A percentile compares a stretch with the other conserved stretches of the same genome.
phyloP scores from a whole-genome alignment of 1,140 invertebrate species.

The Apis dorsata region DNA sequence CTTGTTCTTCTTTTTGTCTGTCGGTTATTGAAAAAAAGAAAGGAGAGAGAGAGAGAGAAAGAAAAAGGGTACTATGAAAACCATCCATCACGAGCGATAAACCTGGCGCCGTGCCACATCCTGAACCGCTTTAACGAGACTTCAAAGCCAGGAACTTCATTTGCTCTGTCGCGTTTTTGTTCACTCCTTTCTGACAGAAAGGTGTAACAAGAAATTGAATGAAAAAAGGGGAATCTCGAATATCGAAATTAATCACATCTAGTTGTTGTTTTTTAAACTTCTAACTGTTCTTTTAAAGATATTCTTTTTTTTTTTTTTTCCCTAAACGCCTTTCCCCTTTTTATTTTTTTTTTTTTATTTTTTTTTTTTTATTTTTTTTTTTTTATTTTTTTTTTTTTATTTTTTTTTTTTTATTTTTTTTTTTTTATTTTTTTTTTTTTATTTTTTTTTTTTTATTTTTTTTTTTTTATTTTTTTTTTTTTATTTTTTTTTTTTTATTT shows the following conservation, averaged over 20 bases:
- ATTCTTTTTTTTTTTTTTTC: too few relatives aligned
- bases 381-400: too few relatives aligned
- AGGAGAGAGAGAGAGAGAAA: neutral
- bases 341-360: too few relatives aligned
- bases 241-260: constrained; percentile 32
- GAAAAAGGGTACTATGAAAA: constrained; percentile 52
- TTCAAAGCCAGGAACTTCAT: constrained; percentile 63
- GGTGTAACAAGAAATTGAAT: constrained; percentile 39
- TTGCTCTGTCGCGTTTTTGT: constrained; percentile 50
- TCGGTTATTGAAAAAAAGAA: constrained; percentile 49
- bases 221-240: constrained; percentile 12
- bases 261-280: neutral
- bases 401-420: too few relatives aligned
- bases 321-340: too few relatives aligned
- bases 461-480: too few relatives aligned
- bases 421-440: too few relatives aligned
- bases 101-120: constrained; percentile 52
- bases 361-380: too few relatives aligned
- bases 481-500: too few relatives aligned
- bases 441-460: too few relatives aligned
- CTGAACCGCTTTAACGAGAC: constrained; percentile 56
- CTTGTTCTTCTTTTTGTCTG: neutral
- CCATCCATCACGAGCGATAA: constrained; percentile 60
- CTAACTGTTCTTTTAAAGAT: neutral
- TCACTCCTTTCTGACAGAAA: constrained; percentile 27